Percentiles rank a stretch among this genome's conserved stretches.
Evolutionary conservation across 2,797 vertebrate species (phyloP).

Genomic region (Mormyrops boulengeri): DNA sequence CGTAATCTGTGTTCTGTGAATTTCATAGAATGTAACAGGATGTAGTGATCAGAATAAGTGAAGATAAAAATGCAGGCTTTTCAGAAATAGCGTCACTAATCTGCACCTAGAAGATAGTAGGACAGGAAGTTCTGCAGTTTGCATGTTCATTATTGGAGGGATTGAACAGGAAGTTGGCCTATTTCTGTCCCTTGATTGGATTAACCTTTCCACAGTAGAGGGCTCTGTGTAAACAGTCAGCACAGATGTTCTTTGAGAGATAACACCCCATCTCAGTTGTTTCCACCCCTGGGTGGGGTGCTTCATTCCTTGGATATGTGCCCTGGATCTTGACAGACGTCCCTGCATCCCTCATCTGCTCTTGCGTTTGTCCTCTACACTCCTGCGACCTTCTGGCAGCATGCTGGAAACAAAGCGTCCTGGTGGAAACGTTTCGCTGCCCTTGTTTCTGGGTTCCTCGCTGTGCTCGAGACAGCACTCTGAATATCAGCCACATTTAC

Average conservation of each 20-base stretch:
- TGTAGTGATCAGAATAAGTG: conserved; percentile 41
- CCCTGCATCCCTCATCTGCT: background rate
- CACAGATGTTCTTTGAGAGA: conserved; percentile 73
- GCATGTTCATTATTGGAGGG: conserved; percentile 57
- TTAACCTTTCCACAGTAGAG: conserved; percentile 61
- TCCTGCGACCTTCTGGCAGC: background rate
- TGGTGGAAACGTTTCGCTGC: background rate
- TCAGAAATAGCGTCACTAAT: conserved; percentile 50
- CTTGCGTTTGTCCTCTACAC: background rate
- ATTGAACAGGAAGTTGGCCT: conserved; percentile 68
- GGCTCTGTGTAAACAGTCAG: conserved; percentile 57
- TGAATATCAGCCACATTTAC: background rate
- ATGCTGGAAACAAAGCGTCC: background rate
- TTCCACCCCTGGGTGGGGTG: conserved; percentile 49
- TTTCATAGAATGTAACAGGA: conserved; percentile 57
- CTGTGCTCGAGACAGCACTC: background rate
- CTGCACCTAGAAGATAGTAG: conserved; percentile 57
- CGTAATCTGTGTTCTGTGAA: background rate
- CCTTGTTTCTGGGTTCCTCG: background rate
- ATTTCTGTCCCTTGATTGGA: conserved; percentile 67
- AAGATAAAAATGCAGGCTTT: conserved; percentile 40
- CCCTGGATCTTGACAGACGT: conserved; percentile 43
- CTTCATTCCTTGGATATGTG: conserved; percentile 45
- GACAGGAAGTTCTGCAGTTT: conserved; percentile 67
- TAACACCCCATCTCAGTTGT: conserved; percentile 57